These are phyloP conservation scores for Tachyglossus aculeatus DNA, from an alignment of 2,797 vertebrate genomes.

Conservation along the genomic window DNA sequence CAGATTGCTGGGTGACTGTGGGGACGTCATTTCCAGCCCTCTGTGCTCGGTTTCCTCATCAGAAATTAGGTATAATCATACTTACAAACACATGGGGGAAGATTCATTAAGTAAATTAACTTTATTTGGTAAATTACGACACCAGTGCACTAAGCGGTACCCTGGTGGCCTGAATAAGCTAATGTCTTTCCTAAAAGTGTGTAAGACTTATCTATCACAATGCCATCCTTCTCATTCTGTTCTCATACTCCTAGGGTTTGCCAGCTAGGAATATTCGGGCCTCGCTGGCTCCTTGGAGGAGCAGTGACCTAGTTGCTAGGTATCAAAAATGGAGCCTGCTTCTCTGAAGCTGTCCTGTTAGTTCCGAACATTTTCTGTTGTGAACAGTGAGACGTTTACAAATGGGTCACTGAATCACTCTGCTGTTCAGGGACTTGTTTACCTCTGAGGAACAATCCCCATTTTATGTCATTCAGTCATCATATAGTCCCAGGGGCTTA, in stretches of 20 bases:
- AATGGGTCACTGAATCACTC: too few species aligned
- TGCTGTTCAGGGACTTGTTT: too few species aligned
- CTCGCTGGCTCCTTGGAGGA: neutral
- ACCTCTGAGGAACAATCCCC: too few species aligned
- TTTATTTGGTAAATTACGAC: slow-evolving; percentile 36
- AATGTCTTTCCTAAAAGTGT: neutral
- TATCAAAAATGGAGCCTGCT: slow-evolving; percentile 5
- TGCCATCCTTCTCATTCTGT: neutral
- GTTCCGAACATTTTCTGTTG: slow-evolving; percentile 1
- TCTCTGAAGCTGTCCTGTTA: neutral
- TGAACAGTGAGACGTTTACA: neutral
- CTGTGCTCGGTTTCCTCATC: neutral
- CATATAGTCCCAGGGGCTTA: too few species aligned
- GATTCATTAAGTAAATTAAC: slow-evolving; percentile 43
- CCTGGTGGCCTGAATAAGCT: neutral
- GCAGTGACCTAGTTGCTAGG: neutral
- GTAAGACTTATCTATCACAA: neutral
- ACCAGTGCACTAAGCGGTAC: slow-evolving; percentile 2
- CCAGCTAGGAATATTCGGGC: neutral
- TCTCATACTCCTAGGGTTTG: too few species aligned
- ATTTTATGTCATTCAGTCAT: too few species aligned
- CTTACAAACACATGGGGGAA: slow-evolving; percentile 15
- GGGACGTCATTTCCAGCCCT: slow-evolving; percentile 12
- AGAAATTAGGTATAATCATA: slow-evolving; percentile 30
- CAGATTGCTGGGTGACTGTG: neutral